Evolutionary conservation across 2,888 invertebrate species (phyloP).

Genomic region (Pollenia labialis): DNA sequence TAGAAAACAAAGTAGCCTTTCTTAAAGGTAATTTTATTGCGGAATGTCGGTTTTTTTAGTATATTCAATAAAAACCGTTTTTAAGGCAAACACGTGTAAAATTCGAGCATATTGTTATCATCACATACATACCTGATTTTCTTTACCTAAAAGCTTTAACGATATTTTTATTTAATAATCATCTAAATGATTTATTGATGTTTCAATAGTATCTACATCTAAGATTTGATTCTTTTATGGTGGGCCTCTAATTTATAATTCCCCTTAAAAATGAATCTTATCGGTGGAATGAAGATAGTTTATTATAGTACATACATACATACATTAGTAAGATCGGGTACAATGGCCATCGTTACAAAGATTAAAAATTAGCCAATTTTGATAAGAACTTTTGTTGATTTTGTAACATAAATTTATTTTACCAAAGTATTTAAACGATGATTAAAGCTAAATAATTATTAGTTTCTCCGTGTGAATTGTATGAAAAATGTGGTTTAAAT

Average conservation of each 20-base stretch:
- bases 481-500: conserved; percentile 52
- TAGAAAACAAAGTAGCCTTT: too few relatives aligned
- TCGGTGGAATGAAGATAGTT: background rate
- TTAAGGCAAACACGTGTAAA: too few relatives aligned
- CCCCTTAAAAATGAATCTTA: conserved; percentile 39
- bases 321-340: too few relatives aligned
- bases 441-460: background rate
- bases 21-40: too few relatives aligned
- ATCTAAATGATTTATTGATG: too few relatives aligned
- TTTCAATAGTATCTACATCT: too few relatives aligned
- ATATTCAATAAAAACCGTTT: too few relatives aligned
- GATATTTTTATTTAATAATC: too few relatives aligned
- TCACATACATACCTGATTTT: too few relatives aligned
- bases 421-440: conserved; percentile 42
- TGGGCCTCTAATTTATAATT: background rate
- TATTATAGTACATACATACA: background rate
- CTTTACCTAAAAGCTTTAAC: too few relatives aligned
- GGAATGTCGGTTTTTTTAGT: too few relatives aligned
- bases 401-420: background rate
- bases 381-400: conserved; percentile 50
- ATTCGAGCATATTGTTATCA: too few relatives aligned
- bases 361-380: background rate
- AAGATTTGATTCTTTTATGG: background rate
- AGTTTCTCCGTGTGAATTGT: conserved; percentile 9
- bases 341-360: conserved; percentile 1